Conservation (phyloP, 2,888 invertebrate genomes). For the Mesopsocus fuscifrons region DNA sequence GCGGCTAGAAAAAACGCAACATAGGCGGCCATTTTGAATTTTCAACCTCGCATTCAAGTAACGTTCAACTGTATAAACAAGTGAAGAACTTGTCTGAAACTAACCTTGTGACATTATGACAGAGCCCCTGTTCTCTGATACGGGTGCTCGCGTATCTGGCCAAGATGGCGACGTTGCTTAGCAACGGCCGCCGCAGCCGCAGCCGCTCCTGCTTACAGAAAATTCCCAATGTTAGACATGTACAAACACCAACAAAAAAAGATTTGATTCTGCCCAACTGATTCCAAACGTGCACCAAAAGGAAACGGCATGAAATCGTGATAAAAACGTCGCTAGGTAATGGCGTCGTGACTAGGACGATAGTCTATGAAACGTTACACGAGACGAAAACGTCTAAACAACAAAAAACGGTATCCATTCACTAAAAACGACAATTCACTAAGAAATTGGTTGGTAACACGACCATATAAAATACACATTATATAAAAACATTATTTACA, state of each 20-base stretch:
- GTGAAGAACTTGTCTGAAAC: no score
- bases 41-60: no score
- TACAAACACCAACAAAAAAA: conserved; percentile 13
- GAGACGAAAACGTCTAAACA: no score
- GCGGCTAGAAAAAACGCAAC: no score
- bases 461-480: background rate
- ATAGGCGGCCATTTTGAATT: no score
- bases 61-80: no score
- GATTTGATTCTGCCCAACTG: background rate
- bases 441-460: conserved; percentile 4
- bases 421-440: conserved; percentile 3
- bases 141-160: conserved; percentile 89
- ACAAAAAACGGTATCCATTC: no score
- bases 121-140: conserved; percentile 89
- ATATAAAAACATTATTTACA: background rate
- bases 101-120: conserved; percentile 28
- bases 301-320: no score
- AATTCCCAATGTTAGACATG: conserved; percentile 7
- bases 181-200: conserved; percentile 67
- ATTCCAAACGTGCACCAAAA: no score
- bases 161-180: conserved; percentile 62
- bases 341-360: no score
- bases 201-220: conserved; percentile 32
- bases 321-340: no score
- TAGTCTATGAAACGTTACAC: no score